Evolutionary conservation across 2,888 invertebrate species (phyloP), one percentile per base, ranked within the genome.

Genomic region (Philonicus albiceps): DNA sequence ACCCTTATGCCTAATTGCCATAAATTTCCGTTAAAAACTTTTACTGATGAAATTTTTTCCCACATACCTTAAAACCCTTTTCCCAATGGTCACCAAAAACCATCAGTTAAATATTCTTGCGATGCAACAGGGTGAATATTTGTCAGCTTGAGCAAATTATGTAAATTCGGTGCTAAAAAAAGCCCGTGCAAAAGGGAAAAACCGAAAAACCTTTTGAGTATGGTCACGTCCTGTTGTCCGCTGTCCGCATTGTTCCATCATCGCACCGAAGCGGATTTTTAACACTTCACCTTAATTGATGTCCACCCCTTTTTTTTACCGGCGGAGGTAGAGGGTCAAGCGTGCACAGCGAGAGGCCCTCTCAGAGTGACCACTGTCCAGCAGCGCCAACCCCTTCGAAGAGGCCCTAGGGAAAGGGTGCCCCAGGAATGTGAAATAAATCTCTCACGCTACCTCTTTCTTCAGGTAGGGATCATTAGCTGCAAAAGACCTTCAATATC

Each of bases 261-360:
- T 85, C 53, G 16, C 27, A n/a, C 75, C 34, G 75, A 75, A 75
- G 22, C 85, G 75, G 40, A 85, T 85, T 85, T 85, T 85, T 85
- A 85, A 85, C 74, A 85, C 85, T 85, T 85, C 85, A 75, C 74
- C 74, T 85, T 85, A 85, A 85, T 85, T 85, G 85, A 74, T 85
- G 85, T 85, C 75, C 85, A 85, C 27, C 85, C 75, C 53, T 85
- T 75, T 64, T 55, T 22, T 64, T 64, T 64, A n/a, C n/a, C 13
- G 19, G 22, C 4, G 8, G 4, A 16, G 37, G 37, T 11, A n/a
- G 37, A 53, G 53, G 85, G 85, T 85, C 85, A 85, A 85, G 73
- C 72, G 40, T 13, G 72, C 37, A 73, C 37, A n/a, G 43, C 16
- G 7, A 27, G 43, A 40, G 34, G 16, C 7, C n/a, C 11, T 72